Evolutionary conservation across 2,797 vertebrate genomes (phyloP).

Genomic region (Apodemus agrarius): DNA sequence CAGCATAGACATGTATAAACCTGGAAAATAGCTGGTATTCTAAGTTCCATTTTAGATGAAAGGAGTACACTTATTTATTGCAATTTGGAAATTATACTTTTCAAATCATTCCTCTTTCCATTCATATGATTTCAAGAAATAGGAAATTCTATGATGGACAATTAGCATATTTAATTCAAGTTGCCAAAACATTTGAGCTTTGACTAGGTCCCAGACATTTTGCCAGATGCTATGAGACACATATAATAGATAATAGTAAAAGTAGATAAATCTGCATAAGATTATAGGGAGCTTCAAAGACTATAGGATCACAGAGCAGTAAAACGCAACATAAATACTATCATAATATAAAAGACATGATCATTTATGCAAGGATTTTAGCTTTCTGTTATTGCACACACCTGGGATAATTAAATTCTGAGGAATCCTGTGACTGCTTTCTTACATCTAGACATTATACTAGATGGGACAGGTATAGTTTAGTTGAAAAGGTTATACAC

Average conservation of each 20-base stretch:
- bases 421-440: background rate
- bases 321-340: background rate
- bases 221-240: background rate
- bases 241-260: background rate
- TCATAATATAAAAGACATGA: background rate
- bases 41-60: conserved; percentile 6
- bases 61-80: background rate
- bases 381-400: background rate
- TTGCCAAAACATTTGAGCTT: background rate
- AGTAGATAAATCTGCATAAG: background rate
- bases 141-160: background rate
- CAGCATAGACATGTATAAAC: background rate
- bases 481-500: background rate
- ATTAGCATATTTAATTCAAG: background rate
- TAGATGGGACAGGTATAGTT: background rate
- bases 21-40: background rate
- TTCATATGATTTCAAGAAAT: background rate
- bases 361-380: background rate
- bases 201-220: background rate
- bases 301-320: background rate
- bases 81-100: conserved; percentile 18
- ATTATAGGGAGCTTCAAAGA: background rate
- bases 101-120: background rate
- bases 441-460: background rate
- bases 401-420: background rate